Conservation (phyloP, 2,797 vertebrate species). For the Ctenosaura bakeri region DNA sequence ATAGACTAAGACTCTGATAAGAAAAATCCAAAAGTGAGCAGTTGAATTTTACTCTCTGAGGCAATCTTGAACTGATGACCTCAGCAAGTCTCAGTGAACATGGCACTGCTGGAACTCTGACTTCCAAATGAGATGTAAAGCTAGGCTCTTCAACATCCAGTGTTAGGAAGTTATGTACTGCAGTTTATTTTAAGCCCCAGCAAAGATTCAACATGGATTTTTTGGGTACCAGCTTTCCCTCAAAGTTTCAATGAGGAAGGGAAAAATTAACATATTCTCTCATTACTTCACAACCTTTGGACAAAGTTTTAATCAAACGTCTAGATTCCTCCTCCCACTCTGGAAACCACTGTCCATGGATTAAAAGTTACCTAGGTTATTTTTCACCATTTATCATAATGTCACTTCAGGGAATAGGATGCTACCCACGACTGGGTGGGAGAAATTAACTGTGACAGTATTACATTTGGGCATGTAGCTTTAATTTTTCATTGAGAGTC, state of each 20-base stretch:
- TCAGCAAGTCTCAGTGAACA: conserved; percentile 4
- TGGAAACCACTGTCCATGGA: background rate
- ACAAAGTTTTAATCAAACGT: conserved; percentile 36
- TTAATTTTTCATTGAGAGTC: conserved; percentile 28
- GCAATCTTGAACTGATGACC: conserved; percentile 38
- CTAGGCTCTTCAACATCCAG: background rate
- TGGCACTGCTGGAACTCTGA: conserved; percentile 13
- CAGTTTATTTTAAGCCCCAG: background rate
- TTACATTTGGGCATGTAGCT: conserved; percentile 8
- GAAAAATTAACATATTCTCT: background rate
- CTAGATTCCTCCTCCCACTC: background rate
- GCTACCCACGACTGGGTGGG: background rate
- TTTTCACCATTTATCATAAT: conserved; percentile 35
- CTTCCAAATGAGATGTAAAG: conserved; percentile 50
- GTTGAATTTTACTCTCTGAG: conserved; percentile 25
- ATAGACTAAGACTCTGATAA: conserved; percentile 6
- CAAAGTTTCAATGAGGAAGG: background rate
- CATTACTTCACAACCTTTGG: background rate
- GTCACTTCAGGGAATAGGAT: conserved; percentile 49
- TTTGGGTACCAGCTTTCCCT: conserved; percentile 46
- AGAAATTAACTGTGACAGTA: conserved; percentile 20
- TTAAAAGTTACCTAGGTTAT: conserved; percentile 39
- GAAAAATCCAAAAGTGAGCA: conserved; percentile 33
- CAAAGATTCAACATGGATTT: conserved; percentile 26
- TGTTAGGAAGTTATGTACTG: conserved; percentile 36